Evolutionary conservation across 2,797 vertebrate species (phyloP).

Genomic region (Glyptemys insculpta): DNA sequence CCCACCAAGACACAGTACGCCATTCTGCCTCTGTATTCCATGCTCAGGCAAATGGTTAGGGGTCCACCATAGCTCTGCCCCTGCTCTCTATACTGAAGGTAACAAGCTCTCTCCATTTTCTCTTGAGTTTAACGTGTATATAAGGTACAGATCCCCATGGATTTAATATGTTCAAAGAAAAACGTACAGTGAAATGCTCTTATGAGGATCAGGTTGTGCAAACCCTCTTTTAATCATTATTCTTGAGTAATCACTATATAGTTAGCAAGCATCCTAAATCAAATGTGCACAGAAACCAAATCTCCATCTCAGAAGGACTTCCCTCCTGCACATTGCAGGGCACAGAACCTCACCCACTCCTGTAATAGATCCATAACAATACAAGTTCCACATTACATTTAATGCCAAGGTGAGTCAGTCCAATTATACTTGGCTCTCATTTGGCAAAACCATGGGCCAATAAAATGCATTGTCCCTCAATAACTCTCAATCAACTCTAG

Average conservation of each 20-base stretch:
- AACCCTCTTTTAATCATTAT: background rate
- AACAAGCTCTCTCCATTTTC: background rate
- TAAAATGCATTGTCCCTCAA: background rate
- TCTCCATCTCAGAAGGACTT: background rate
- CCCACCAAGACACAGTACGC: background rate
- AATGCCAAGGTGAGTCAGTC: background rate
- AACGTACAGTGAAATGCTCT: background rate
- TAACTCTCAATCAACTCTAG: background rate
- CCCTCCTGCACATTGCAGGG: background rate
- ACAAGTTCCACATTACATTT: background rate
- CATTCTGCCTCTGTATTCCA: background rate
- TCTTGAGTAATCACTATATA: background rate
- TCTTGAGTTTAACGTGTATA: background rate
- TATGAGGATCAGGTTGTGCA: background rate
- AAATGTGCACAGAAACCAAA: background rate
- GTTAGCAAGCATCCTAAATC: background rate
- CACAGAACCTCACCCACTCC: background rate
- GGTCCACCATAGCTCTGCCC: background rate
- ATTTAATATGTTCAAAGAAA: background rate
- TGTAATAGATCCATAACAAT: background rate
- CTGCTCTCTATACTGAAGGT: background rate
- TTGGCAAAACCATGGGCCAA: background rate
- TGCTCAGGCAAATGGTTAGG: background rate
- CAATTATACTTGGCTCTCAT: background rate
- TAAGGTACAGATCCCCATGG: background rate